phyloP scores from a whole-genome alignment of 2,888 invertebrate genomes.

The Yponomeuta cagnagella region DNA sequence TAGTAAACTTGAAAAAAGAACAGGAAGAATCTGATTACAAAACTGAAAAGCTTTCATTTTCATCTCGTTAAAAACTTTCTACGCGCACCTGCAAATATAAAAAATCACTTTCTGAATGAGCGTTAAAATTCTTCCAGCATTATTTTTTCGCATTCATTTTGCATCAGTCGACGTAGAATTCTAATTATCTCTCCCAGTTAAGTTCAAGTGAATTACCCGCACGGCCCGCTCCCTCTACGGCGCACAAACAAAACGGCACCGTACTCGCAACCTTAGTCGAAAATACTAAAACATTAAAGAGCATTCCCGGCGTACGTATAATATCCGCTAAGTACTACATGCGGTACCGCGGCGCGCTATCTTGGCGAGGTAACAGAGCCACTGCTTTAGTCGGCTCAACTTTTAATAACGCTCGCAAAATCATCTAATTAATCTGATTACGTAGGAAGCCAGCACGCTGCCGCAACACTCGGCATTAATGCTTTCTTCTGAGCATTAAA shows the following conservation, averaged over 20 bases:
- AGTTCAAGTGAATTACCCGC: conserved; percentile 74
- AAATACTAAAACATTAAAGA: conserved; percentile 75
- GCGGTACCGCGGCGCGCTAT: conserved; percentile 49
- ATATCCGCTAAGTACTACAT: conserved; percentile 67
- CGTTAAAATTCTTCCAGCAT: conserved; percentile 66
- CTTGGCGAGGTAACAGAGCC: conserved; percentile 63
- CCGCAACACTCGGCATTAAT: conserved; percentile 60
- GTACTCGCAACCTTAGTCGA: conserved; percentile 73
- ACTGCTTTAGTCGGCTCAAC: conserved; percentile 65
- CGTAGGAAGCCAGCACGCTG: conserved; percentile 51
- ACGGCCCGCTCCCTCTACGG: conserved; percentile 62
- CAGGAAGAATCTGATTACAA: conserved; percentile 37
- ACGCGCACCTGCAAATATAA: conserved; percentile 56
- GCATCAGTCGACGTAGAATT: conserved; percentile 73
- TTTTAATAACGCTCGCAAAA: conserved; percentile 73
- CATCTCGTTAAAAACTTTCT: conserved; percentile 68
- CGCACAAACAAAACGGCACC: conserved; percentile 68
- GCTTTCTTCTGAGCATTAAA: conserved; percentile 57
- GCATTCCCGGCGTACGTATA: conserved; percentile 64
- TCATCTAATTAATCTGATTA: conserved; percentile 74
- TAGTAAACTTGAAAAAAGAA: not conserved
- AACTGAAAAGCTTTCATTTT: conserved; percentile 51
- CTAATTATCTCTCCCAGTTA: conserved; percentile 76
- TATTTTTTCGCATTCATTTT: conserved; percentile 72
- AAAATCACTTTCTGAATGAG: conserved; percentile 73